Evolutionary conservation across 2,888 invertebrate genomes (phyloP).

Genomic region (Monochamus alternatus): DNA sequence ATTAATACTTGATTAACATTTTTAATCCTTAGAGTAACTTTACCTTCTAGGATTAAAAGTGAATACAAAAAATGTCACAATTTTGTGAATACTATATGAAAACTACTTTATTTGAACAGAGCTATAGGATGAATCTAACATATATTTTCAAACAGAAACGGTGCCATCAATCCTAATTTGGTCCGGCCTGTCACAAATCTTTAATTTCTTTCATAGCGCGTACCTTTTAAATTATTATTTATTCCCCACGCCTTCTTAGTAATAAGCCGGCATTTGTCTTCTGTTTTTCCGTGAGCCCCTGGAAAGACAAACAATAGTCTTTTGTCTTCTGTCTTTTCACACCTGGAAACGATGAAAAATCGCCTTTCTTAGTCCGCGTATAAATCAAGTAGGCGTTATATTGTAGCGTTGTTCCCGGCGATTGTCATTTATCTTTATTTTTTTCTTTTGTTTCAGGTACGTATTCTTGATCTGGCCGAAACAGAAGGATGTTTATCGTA

Average conservation of each 20-base stretch:
- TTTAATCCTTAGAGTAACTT: no score
- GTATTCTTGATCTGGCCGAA: neutral
- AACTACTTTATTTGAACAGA: no score
- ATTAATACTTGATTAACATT: no score
- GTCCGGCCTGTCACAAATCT: neutral
- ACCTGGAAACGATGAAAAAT: slow-evolving; percentile 3
- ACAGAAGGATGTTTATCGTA: neutral
- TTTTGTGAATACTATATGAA: no score
- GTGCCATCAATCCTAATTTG: no score
- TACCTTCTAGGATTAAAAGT: no score
- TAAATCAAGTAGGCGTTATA: slow-evolving; percentile 12
- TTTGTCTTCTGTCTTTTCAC: slow-evolving; percentile 12
- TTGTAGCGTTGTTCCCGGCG: neutral
- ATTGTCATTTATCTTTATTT: slow-evolving; percentile 2
- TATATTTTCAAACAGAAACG: no score
- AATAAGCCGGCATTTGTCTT: neutral
- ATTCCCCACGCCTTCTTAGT: neutral
- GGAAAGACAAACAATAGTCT: neutral
- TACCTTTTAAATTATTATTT: neutral
- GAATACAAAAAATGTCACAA: no score
- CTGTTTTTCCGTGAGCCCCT: neutral
- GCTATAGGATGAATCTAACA: no score
- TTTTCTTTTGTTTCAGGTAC: slow-evolving; percentile 10
- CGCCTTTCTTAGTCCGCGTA: neutral
- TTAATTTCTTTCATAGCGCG: neutral